These are phyloP conservation scores for Bergia puertoricense DNA, from an alignment of 92 coral and sea anemone species.

Conservation along the genomic window DNA sequence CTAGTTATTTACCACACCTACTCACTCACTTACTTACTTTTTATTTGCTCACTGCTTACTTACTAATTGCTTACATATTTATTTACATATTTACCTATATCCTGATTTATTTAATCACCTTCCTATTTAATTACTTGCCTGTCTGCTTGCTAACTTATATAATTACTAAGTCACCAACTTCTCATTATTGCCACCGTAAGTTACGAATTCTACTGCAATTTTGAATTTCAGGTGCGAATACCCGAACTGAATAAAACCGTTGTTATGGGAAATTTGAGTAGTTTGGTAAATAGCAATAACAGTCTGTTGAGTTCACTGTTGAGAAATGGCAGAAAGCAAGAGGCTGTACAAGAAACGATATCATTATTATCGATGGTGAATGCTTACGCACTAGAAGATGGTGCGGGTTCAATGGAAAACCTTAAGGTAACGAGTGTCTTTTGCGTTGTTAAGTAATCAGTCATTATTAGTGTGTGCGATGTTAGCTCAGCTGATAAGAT, in stretches of 20 bases:
- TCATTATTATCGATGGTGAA: slow-evolving; percentile 21
- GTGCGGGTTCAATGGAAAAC: background rate
- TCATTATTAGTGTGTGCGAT: background rate
- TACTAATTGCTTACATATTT: background rate
- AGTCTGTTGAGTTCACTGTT: background rate
- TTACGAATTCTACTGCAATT: background rate
- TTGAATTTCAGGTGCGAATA: slow-evolving; percentile 11
- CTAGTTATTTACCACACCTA: background rate
- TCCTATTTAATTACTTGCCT: background rate
- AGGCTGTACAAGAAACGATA: slow-evolving; percentile 5
- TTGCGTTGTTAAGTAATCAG: background rate
- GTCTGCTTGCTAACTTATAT: background rate
- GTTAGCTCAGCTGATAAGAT: too few species aligned
- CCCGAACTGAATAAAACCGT: slow-evolving; percentile 14
- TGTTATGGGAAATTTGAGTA: slow-evolving; percentile 8
- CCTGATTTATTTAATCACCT: background rate
- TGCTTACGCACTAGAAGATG: slow-evolving; percentile 1
- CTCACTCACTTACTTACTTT: background rate
- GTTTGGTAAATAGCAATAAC: background rate
- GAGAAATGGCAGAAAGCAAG: slow-evolving; percentile 15
- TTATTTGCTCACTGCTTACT: background rate
- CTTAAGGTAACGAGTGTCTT: background rate
- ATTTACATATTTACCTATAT: background rate
- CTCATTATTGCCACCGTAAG: background rate
- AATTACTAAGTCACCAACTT: background rate